Base-by-base conservation (phyloP, 2,888 invertebrate species). In the Hemicrepidius hirtus region DNA sequence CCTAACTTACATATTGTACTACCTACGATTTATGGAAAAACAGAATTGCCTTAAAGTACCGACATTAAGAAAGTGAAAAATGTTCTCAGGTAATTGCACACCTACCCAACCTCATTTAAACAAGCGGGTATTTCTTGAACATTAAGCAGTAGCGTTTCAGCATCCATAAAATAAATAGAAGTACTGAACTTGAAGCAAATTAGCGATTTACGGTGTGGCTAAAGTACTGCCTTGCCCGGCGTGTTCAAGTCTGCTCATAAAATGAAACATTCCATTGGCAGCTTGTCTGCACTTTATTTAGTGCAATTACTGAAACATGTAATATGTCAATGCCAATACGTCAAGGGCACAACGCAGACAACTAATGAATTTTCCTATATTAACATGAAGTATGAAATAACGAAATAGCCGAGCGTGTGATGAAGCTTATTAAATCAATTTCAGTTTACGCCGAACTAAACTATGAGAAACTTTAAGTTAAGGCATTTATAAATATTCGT, bases 131-230 rank as follows among this genome's bases (percentile, higher is more conserved):
- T 46, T 46, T 46, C 46, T 9, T 46, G 13, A 46, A 18, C 18
- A 46, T 46, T 9, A 46, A 46, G 53, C 24, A 13, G 7, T 53
- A 13, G 16, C 13, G 28, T 53, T 49, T 12, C 12, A 10, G 10
- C 49, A 49, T 49, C 53, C 13, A 53, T 21, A 13, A 24, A 50
- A 21, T 53, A 53, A 53, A 18, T 41, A 41, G 41, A 41, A 41
- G 41, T 41, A 18, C 16, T 13, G 41, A 41, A 41, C 13, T 41
- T 13, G 16, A 41, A 1, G 41, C 16, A 41, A 49, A 49, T 49
- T 21, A 49, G 21, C 1, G 20, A 1, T 49, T 49, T 24, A 20
- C 24, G 9, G 12, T 18, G 49, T 24, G 20, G 9, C 12, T 18
- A 49, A 49, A 21, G 24, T 12, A 21, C 18, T 12, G 10, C 12